Percentiles rank a stretch among this genome's conserved stretches.
Conservation (phyloP, 2,113 vertebrate species). For the Nettapus auritus region DNA sequence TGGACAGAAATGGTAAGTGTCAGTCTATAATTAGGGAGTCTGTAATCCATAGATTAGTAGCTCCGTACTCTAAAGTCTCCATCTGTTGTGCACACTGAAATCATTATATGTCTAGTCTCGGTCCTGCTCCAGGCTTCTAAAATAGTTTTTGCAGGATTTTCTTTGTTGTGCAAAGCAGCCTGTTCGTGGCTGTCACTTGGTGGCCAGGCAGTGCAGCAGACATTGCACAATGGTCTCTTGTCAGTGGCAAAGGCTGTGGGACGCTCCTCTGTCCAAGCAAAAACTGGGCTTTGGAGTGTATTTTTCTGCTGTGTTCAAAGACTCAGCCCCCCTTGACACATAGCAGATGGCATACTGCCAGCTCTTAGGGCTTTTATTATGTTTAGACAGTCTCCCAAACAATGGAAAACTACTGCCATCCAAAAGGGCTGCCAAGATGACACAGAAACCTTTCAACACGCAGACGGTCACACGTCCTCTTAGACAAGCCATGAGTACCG, state of each 20-base stretch:
- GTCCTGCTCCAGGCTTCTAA: background rate
- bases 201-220: background rate
- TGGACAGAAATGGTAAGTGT: conserved; percentile 16
- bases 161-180: conserved; percentile 35
- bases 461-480: background rate
- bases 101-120: background rate
- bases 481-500: background rate
- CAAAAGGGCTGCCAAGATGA: background rate
- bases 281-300: background rate
- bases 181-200: background rate
- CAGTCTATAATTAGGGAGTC: conserved; percentile 19
- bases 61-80: conserved; percentile 22
- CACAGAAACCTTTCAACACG: background rate
- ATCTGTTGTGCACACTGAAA: conserved; percentile 55
- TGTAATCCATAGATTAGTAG: conserved; percentile 60
- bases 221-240: background rate
- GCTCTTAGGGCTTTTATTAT: conserved; percentile 42
- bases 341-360: conserved; percentile 43
- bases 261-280: background rate
- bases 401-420: conserved; percentile 30
- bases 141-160: background rate
- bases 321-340: background rate
- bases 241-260: background rate
- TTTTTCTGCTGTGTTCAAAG: background rate
- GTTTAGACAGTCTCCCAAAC: conserved; percentile 51